Evolutionary conservation across 1,140 invertebrate genomes (phyloP).

Genomic region (Cotesia vestalis): DNA sequence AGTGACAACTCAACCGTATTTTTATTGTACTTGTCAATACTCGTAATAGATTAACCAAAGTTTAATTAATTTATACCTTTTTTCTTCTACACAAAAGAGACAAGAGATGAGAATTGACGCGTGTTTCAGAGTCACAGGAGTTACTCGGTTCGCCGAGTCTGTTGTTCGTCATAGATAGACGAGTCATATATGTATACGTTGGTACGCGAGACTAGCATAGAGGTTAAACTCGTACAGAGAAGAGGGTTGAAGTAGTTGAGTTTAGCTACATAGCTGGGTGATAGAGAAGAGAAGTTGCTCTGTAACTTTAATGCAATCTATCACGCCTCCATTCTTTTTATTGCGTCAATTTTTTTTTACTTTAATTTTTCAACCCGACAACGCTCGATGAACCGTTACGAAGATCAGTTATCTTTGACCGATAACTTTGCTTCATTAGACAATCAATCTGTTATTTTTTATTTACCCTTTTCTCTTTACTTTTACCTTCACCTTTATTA

Average conservation of each 20-base stretch:
- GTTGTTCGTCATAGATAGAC: too few species aligned
- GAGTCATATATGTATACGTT: too few species aligned
- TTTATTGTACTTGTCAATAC: too few species aligned
- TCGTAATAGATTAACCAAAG: too few species aligned
- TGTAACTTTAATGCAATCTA: slow-evolving; percentile 57
- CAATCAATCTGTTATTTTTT: slow-evolving; percentile 15
- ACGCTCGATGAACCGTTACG: slow-evolving; percentile 42
- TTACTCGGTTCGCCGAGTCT: too few species aligned
- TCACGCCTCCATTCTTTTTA: slow-evolving; percentile 56
- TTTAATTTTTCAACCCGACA: slow-evolving; percentile 17
- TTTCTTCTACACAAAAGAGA: too few species aligned
- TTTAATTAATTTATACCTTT: too few species aligned
- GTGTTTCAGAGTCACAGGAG: too few species aligned
- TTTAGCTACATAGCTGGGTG: slow-evolving; percentile 10
- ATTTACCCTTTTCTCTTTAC: slow-evolving; percentile 19
- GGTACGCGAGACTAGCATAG: not conserved
- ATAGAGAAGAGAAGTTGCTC: slow-evolving; percentile 45
- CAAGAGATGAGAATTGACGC: too few species aligned
- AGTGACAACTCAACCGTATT: too few species aligned
- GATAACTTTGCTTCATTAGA: slow-evolving; percentile 34
- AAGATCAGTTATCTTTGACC: slow-evolving; percentile 57
- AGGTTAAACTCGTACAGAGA: slow-evolving; percentile 36
- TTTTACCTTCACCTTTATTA: slow-evolving; percentile 2
- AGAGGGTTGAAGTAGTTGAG: slow-evolving; percentile 30
- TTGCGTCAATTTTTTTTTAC: slow-evolving; percentile 1